A percentile compares a stretch with the other conserved stretches of the same genome.
phyloP scores from a whole-genome alignment of 2,113 vertebrate genomes.

The Micromys minutus region DNA sequence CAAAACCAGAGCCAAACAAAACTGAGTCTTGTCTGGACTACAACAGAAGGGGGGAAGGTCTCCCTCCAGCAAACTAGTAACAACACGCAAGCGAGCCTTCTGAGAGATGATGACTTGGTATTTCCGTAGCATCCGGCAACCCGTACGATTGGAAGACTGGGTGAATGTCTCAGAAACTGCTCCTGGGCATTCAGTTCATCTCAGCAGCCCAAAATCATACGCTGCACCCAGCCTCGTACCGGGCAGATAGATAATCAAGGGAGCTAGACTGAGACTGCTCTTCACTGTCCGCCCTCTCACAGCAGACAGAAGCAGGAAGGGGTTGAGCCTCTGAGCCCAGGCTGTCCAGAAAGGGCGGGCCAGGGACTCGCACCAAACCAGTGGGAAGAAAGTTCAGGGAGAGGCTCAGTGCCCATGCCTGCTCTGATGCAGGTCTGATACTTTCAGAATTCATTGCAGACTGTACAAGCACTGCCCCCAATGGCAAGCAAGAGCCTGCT shows the following conservation, averaged over 20 bases:
- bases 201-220: not conserved
- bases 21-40: not conserved
- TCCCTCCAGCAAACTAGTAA: not conserved
- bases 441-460: not conserved
- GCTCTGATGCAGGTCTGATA: accelerated
- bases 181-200: not conserved
- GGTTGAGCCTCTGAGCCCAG: not conserved
- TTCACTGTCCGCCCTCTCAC: not conserved
- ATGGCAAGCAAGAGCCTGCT: not conserved
- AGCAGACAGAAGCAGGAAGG: not conserved
- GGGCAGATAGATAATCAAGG: not conserved
- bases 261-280: not conserved
- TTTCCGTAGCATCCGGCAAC: not conserved
- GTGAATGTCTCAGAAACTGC: not conserved
- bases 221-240: not conserved
- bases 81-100: not conserved
- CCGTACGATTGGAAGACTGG: not conserved
- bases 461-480: not conserved
- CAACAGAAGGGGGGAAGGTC: not conserved
- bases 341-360: not conserved
- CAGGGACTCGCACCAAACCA: not conserved
- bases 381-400: not conserved
- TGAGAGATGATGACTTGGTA: not conserved
- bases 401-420: accelerated
- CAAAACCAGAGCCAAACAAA: not conserved